phyloP scores from a whole-genome alignment of 2,888 invertebrate species.

The Lasioglossum lativentre region DNA sequence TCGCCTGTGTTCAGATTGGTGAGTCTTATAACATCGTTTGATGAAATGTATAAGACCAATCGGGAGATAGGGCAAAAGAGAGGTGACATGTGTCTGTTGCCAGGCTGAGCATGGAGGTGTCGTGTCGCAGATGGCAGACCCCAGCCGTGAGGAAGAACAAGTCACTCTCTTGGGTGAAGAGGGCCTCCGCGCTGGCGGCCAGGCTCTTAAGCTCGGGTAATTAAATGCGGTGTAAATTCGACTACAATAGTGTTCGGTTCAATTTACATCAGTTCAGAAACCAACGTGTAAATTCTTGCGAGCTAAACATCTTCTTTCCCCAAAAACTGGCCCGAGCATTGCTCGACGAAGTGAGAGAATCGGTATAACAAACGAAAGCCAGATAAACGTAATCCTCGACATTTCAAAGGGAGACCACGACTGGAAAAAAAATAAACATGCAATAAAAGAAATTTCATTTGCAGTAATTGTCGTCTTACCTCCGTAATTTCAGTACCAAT shows the following conservation, averaged over 20 bases:
- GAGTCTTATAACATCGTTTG: conserved; percentile 41
- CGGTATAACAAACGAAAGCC: background rate
- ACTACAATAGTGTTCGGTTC: conserved; percentile 26
- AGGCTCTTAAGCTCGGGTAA: conserved; percentile 99
- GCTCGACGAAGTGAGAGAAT: background rate
- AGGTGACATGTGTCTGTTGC: conserved; percentile 87
- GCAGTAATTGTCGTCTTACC: background rate
- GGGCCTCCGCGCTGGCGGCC: conserved; percentile 96
- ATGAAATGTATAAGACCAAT: conserved; percentile 58
- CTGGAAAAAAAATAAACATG: background rate
- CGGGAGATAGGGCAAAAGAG: conserved; percentile 82
- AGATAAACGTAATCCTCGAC: background rate
- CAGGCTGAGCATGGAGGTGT: conserved; percentile 90
- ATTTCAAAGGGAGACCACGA: background rate
- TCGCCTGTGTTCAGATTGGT: conserved; percentile 48
- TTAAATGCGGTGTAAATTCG: conserved; percentile 84
- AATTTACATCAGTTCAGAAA: background rate
- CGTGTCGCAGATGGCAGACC: conserved; percentile 97
- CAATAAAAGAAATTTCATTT: background rate
- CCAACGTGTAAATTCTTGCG: background rate
- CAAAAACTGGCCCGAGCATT: background rate
- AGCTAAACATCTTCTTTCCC: background rate
- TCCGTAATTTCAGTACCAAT: background rate
- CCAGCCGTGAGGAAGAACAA: conserved; percentile 97
- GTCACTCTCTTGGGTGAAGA: conserved; percentile 98